These are phyloP conservation scores for Pachyrhynchus sulphureomaculatus DNA, from an alignment of 1,140 invertebrate genomes.

Conservation along the genomic window DNA sequence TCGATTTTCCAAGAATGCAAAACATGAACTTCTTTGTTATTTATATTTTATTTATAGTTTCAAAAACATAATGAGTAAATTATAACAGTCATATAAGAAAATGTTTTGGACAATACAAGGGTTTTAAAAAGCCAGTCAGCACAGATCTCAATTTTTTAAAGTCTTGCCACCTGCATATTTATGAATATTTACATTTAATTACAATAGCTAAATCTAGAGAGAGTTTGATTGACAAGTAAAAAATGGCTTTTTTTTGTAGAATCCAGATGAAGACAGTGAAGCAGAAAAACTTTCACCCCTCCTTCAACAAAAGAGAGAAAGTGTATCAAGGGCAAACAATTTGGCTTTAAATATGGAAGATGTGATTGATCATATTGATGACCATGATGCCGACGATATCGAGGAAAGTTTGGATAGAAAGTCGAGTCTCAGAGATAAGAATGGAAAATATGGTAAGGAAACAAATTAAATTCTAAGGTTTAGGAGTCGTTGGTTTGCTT, in stretches of 20 bases:
- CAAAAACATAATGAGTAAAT: too few relatives aligned
- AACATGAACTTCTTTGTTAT: too few relatives aligned
- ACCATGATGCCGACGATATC: constrained; percentile 52
- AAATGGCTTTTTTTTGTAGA: constrained; percentile 30
- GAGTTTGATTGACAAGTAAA: background rate
- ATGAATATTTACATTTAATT: too few relatives aligned
- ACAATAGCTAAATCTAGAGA: too few relatives aligned
- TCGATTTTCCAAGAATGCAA: too few relatives aligned
- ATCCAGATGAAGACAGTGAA: constrained; percentile 74
- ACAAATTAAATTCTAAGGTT: background rate
- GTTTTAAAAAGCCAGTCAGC: too few relatives aligned
- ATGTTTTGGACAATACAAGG: too few relatives aligned
- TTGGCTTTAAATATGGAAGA: constrained; percentile 52
- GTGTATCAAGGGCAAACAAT: constrained; percentile 29
- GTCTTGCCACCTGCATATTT: too few relatives aligned
- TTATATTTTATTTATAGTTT: too few relatives aligned
- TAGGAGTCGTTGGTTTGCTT: background rate
- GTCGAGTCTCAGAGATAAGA: constrained; percentile 40
- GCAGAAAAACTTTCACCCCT: constrained; percentile 77
- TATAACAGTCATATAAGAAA: too few relatives aligned
- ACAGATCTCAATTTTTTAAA: too few relatives aligned
- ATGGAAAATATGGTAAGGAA: constrained; percentile 27
- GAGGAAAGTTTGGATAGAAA: constrained; percentile 36
- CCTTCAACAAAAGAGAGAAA: constrained; percentile 50
- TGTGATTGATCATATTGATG: constrained; percentile 59